A percentile compares a stretch with the other conserved stretches of the same genome.
Conservation (phyloP, 2,113 vertebrate genomes). For the Amia ocellicauda region DNA sequence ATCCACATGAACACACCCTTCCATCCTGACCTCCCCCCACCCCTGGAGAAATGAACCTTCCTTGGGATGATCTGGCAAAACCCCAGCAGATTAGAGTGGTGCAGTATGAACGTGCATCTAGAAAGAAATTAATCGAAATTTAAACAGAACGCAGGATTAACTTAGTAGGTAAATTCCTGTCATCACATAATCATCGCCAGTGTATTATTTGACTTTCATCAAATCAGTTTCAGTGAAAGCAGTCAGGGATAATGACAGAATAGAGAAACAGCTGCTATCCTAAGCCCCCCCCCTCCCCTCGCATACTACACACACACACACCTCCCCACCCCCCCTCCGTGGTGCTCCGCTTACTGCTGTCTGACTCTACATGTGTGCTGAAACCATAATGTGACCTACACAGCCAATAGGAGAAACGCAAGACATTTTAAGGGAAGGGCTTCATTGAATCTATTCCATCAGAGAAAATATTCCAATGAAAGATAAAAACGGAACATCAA, state of each 20-base stretch:
- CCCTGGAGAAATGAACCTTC: conserved; percentile 24
- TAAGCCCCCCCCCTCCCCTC: neutral
- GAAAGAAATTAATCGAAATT: conserved; percentile 65
- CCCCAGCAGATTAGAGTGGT: conserved; percentile 23
- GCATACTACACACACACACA: too few species aligned
- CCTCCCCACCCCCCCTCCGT: conserved; percentile 2
- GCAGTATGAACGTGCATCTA: conserved; percentile 44
- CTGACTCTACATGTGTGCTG: conserved; percentile 18
- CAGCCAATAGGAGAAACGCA: conserved; percentile 19
- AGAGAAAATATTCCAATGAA: neutral
- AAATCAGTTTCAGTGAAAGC: conserved; percentile 41
- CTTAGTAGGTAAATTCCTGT: conserved; percentile 65
- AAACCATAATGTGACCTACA: conserved; percentile 23
- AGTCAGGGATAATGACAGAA: conserved; percentile 58
- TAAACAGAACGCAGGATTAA: conserved; percentile 60
- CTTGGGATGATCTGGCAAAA: conserved; percentile 11
- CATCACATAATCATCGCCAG: conserved; percentile 60
- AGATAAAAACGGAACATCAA: too few species aligned
- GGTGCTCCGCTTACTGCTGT: conserved; percentile 24
- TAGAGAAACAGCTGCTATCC: conserved; percentile 60
- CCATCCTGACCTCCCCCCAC: conserved; percentile 51
- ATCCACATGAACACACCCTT: conserved; percentile 42
- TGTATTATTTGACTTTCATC: conserved; percentile 66
- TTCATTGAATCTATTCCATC: conserved; percentile 33
- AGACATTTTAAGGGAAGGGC: conserved; percentile 29